phyloP scores from a whole-genome alignment of 2,113 vertebrate genomes.

The Pandion haliaetus region DNA sequence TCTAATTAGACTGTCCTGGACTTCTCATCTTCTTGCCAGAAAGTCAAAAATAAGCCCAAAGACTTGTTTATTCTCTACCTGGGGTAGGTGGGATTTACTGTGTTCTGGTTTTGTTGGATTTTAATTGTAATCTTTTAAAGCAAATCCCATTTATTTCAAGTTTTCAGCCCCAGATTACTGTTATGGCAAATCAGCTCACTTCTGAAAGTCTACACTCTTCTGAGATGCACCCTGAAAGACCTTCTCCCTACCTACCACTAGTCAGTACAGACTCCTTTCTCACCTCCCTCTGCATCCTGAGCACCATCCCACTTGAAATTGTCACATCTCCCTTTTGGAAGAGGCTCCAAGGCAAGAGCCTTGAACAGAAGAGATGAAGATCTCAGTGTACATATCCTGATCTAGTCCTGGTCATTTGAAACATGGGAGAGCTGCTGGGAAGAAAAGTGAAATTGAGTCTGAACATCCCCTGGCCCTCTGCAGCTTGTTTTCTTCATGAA shows the following conservation, averaged over 20 bases:
- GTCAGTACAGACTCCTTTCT: background rate
- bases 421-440: accelerated
- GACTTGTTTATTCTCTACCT: background rate
- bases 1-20: background rate
- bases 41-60: background rate
- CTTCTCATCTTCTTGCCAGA: background rate
- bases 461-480: background rate
- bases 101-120: background rate
- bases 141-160: background rate
- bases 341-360: background rate
- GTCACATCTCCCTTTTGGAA: background rate
- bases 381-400: background rate
- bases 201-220: background rate
- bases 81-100: background rate
- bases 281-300: background rate
- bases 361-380: background rate
- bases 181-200: background rate
- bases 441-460: background rate
- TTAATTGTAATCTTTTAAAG: background rate
- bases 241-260: background rate
- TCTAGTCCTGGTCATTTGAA: background rate
- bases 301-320: background rate
- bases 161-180: background rate
- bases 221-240: background rate
- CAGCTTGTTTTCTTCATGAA: background rate